Base-by-base conservation (phyloP, 2,797 vertebrate genomes). In the Pogoniulus pusillus region DNA sequence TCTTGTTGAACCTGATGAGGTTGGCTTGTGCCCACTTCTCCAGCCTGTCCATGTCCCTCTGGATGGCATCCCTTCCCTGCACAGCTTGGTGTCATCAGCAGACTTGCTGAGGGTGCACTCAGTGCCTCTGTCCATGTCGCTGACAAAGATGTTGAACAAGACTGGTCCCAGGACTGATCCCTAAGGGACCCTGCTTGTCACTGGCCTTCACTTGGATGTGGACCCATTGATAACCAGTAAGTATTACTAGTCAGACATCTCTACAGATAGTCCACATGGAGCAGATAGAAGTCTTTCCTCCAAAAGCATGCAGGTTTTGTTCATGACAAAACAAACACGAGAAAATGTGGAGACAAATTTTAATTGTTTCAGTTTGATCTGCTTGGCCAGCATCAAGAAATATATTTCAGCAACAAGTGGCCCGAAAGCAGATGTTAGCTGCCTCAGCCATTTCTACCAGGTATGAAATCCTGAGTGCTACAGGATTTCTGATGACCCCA, bases 181-280 rank as follows among this genome's bases (percentile, higher is more conserved):
- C n/a, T n/a, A n/a, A n/a, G n/a, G n/a, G n/a, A n/a, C n/a, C n/a
- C n/a, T n/a, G n/a, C n/a, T n/a, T n/a, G n/a, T n/a, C n/a, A n/a
- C n/a, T n/a, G n/a, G n/a, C n/a, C n/a, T n/a, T n/a, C n/a, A n/a
- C n/a, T n/a, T n/a, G n/a, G n/a, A n/a, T n/a, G n/a, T n/a, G n/a
- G n/a, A n/a, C n/a, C n/a, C n/a, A n/a, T n/a, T n/a, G n/a, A n/a
- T n/a, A n/a, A n/a, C n/a, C n/a, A n/a, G n/a, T n/a, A n/a, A n/a
- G n/a, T n/a, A n/a, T 43, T 22, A 27, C 4, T 18, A 30, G 7
- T 1, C 57, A 18, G 15, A 4, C 2, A 4, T 26, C 29, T 35
- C 10, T 79, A 14, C 59, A 39, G 16, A 39, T 7, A 39, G 30
- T 49, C 32, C 1, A 1, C 15, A 15, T 3, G 2, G 2, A 60